phyloP scores from a whole-genome alignment of 2,113 vertebrate genomes.

The Sapayoa aenigma region DNA sequence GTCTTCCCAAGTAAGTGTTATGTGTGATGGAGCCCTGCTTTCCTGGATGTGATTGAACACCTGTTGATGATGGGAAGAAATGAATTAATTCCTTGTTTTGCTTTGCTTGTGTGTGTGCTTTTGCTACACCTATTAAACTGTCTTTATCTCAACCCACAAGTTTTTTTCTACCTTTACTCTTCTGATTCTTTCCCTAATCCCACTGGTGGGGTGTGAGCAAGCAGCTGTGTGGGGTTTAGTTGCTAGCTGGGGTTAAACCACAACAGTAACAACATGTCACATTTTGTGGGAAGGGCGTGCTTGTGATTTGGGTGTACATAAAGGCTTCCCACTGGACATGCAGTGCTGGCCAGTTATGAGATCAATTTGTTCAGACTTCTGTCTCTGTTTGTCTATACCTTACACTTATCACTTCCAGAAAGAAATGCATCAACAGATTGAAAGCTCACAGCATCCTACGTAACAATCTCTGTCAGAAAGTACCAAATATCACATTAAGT shows the following conservation, averaged over 20 bases:
- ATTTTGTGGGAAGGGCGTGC: neutral
- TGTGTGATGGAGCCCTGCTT: neutral
- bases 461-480: conserved; percentile 18
- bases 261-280: rapidly evolving
- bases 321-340: neutral
- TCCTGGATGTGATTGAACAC: neutral
- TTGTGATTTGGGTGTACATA: neutral
- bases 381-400: neutral
- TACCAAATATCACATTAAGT: neutral
- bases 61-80: neutral
- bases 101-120: neutral
- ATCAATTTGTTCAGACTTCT: neutral
- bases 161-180: neutral
- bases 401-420: neutral
- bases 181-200: neutral
- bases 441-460: neutral
- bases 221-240: neutral
- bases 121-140: neutral
- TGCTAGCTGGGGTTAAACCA: neutral
- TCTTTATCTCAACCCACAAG: neutral
- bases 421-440: neutral
- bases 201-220: neutral
- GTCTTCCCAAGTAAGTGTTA: neutral
- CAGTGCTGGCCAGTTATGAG: neutral
- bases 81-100: neutral